Conservation (phyloP, 2,113 vertebrate species). For the Lanius ludovicianus region DNA sequence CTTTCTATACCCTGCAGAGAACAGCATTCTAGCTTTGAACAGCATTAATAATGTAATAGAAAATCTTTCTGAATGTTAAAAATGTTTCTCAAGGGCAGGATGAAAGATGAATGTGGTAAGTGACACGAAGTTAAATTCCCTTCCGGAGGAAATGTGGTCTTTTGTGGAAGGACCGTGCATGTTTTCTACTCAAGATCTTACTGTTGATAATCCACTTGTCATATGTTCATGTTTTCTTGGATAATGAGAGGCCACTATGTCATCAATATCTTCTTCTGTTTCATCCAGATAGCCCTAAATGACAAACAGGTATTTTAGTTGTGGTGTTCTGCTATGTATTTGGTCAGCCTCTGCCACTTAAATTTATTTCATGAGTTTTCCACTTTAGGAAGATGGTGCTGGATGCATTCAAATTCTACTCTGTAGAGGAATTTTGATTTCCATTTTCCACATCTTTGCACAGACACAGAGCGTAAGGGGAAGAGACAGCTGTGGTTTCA, state of each 20-base stretch:
- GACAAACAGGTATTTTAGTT: constrained; percentile 35
- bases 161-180: background rate
- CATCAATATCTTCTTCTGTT: constrained; percentile 79
- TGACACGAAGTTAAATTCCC: background rate
- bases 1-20: background rate
- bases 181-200: constrained; percentile 66
- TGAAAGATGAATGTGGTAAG: background rate
- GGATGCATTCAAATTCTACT: background rate
- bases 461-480: background rate
- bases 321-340: background rate
- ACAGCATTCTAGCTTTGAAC: background rate
- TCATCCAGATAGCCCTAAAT: constrained; percentile 82
- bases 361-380: background rate
- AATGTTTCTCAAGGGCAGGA: background rate
- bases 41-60: background rate
- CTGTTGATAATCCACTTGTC: constrained; percentile 79
- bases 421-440: background rate
- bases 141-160: background rate
- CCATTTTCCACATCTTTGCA: background rate
- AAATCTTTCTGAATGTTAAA: background rate
- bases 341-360: background rate
- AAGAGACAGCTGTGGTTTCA: background rate
- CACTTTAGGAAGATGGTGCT: background rate
- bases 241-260: constrained; percentile 70
- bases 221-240: constrained; percentile 57